Base-by-base conservation (phyloP, 2,113 vertebrate genomes). In the Semnornis frantzii region DNA sequence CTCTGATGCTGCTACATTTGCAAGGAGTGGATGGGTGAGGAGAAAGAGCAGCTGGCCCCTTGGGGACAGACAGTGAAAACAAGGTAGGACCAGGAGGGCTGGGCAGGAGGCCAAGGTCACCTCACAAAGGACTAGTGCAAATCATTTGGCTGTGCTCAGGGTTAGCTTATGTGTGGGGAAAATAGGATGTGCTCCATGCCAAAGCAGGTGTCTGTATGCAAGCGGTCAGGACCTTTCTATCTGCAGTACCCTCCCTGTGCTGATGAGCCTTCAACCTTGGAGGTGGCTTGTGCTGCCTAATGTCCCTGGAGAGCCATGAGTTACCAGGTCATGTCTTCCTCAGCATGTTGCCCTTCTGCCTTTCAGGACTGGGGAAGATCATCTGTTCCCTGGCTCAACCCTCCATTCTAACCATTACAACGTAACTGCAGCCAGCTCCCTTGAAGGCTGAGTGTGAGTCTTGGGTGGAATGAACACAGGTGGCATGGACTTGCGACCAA, bases 1-100 rank as follows among this genome's bases (percentile, higher is more conserved):
- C 87, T 94, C 92, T 90, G 95, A 91, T 3, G 60, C 82, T 85
- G 85, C 81, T 91, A 57, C 1, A 4, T 74, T 73, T 79, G 62
- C 80, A 92, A 59, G 44, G 82, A 97, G 57, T 5, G 1, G 54
- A 34, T 0, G 33, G 44, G 50, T 27, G 50, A 16, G 65, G 76
- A 86, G 70, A 81, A 89, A 63, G 90, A 92, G 80, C 88, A 88
- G 82, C 65, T 58, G 59, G 17, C 25, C 46, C 8, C 4, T 19
- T 54, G 28, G 42, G 37, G 60, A 76, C 62, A 63, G 63, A 58
- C 50, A 77, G 33, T 2, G 28, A 78, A 58, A 66, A 57, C 14
- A 52, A 33, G n/a, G 44, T 48, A 66, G 27, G 27, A 50, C 21
- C 64, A 6, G 64, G 16, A 66, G 20, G 64, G 7, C 0, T 0